Percentiles rank a stretch among this genome's conserved stretches.
Evolutionary conservation across 2,797 vertebrate genomes (phyloP).

Genomic region (Protosalanx chinensis): DNA sequence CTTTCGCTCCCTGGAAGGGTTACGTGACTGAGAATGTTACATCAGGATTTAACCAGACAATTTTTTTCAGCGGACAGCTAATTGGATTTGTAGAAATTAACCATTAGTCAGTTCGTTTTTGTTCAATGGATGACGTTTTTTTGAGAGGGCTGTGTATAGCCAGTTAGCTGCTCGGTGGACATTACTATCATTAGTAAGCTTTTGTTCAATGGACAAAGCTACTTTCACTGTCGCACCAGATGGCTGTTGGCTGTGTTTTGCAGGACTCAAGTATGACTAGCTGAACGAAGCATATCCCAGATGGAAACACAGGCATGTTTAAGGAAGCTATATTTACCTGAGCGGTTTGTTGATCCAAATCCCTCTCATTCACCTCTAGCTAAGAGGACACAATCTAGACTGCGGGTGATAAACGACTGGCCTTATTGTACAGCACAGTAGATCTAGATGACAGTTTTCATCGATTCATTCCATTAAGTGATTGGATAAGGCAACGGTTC

Average conservation of each 20-base stretch:
- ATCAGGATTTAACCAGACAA: background rate
- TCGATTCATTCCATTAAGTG: constrained; percentile 51
- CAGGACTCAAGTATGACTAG: background rate
- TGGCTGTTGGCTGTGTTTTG: background rate
- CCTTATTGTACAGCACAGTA: background rate
- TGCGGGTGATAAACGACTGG: background rate
- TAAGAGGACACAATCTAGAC: background rate
- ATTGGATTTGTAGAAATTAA: constrained; percentile 5
- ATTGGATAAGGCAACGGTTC: constrained; percentile 46
- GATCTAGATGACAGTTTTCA: background rate
- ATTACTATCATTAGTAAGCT: background rate
- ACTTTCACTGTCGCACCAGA: constrained; percentile 1
- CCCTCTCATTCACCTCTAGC: constrained; percentile 10
- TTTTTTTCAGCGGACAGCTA: background rate
- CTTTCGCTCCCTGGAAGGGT: background rate
- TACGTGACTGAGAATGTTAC: background rate
- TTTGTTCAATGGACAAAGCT: background rate
- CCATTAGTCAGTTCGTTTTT: constrained; percentile 19
- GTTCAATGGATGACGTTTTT: constrained; percentile 9
- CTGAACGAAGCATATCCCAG: background rate
- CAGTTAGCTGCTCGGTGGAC: background rate
- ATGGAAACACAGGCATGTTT: background rate
- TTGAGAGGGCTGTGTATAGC: background rate
- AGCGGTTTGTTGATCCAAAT: background rate
- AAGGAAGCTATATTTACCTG: background rate